phyloP scores from a whole-genome alignment of 2,888 invertebrate genomes.

The Boloria euphrosyne region DNA sequence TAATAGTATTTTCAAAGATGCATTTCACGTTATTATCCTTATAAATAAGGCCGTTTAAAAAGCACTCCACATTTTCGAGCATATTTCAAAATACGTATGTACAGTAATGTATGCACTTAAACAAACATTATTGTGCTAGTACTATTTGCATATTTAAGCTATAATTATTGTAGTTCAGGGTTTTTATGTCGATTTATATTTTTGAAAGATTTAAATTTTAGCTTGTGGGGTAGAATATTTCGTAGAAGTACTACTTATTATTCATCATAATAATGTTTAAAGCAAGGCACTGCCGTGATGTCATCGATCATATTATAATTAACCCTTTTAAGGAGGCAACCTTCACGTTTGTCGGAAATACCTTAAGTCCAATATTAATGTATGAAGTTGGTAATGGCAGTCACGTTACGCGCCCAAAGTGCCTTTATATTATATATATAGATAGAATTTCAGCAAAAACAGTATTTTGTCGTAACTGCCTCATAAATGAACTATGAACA shows the following conservation, averaged over 20 bases:
- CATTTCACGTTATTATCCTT: conserved; percentile 13
- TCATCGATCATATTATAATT: conserved; percentile 18
- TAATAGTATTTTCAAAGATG: conserved; percentile 15
- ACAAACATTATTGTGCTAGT: conserved; percentile 1
- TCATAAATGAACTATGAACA: conserved; percentile 15
- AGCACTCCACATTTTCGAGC: conserved; percentile 8
- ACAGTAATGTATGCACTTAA: conserved; percentile 10
- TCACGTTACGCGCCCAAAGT: conserved; percentile 56
- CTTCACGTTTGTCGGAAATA: conserved; percentile 32
- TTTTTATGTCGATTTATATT: neutral
- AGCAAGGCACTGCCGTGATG: neutral
- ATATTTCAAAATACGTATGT: neutral
- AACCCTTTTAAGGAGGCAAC: conserved; percentile 32
- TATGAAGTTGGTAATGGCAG: conserved; percentile 62
- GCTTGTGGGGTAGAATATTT: neutral
- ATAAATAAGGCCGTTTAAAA: conserved; percentile 14
- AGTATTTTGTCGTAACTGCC: conserved; percentile 11
- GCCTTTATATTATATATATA: conserved; percentile 34
- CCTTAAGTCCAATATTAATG: conserved; percentile 53
- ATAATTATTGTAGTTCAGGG: conserved; percentile 8
- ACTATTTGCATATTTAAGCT: neutral
- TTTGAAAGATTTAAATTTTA: neutral
- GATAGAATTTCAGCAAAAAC: conserved; percentile 7
- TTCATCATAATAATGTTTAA: neutral
- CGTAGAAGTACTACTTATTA: neutral